Evolutionary conservation across 1,140 invertebrate species (phyloP), one percentile per base, ranked within the genome.

Genomic region (Penaeus vannamei): DNA sequence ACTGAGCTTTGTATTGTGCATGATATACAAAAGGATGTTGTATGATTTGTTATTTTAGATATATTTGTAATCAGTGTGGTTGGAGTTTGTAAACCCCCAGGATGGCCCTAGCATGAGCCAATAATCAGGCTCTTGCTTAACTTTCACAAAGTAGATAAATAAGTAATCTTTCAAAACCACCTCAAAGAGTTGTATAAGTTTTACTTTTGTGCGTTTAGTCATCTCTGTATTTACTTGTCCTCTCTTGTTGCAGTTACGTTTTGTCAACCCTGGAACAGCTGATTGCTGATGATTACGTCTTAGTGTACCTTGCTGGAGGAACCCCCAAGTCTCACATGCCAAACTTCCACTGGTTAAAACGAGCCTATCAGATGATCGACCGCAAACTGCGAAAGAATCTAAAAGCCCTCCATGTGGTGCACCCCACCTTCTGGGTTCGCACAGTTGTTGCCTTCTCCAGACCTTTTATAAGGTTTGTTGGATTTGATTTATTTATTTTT

Each of bases 391-490:
- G 96, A 90, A 98, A 98, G 93, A 97, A 97, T 93, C 93, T 98
- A 81, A 97, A 97, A 92, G 95, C 95, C 89, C 93, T 98, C 90
- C 96, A 97, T 92, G 93, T 98, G 88, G 97, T 98, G 29, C 97
- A 98, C 94, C 97, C 97, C 0, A 98, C 97, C 23, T 95, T 98
- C 92, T 98, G 97, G 97, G 94, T 98, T 83, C 97, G 96, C 93
- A 97, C 97, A 3, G 94, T 97, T 91, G 95, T 97, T 5, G 94
- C 96, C 91, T 96, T 97, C 94, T 96, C 96, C 5, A 95, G 95
- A 92, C 96, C 96, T 1, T 97, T 97, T 93, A 96, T 97, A 64
- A 97, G 96, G 96, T 97, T 93, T 93, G 92, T 83, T 87, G 10
- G 23, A 3, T 77, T n/a, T 12, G n/a, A 22, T 61, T 20, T 76